Percentiles rank a stretch among this genome's conserved stretches.
Evolutionary conservation across 2,888 invertebrate genomes (phyloP).

Genomic region (Dysmachus trigonus): DNA sequence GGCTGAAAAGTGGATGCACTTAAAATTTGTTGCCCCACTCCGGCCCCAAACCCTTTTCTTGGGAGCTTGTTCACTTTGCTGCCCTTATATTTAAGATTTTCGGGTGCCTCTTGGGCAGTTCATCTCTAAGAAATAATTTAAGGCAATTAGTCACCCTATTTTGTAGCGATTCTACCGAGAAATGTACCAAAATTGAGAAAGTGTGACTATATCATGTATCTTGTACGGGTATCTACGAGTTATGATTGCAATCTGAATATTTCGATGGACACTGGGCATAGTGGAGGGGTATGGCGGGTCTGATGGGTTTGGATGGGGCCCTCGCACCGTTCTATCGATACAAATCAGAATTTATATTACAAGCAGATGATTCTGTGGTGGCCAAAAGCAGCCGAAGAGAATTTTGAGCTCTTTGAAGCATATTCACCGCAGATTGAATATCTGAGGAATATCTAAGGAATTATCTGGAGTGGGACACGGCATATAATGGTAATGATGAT

Average conservation of each 20-base stretch:
- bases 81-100: background rate
- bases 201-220: background rate
- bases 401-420: slow-evolving; percentile 30
- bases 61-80: background rate
- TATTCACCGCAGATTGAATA: slow-evolving; percentile 35
- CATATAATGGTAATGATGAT: background rate
- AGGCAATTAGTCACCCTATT: slow-evolving; percentile 43
- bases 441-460: slow-evolving; percentile 24
- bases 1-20: background rate
- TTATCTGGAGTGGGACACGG: background rate
- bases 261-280: slow-evolving; percentile 3
- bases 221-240: slow-evolving; percentile 6
- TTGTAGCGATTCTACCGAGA: slow-evolving; percentile 27
- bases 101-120: background rate
- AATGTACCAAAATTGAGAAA: slow-evolving; percentile 33
- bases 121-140: slow-evolving; percentile 38
- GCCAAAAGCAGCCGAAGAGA: slow-evolving; percentile 13
- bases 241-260: slow-evolving; percentile 36
- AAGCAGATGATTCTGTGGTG: slow-evolving; percentile 8
- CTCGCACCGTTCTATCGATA: background rate
- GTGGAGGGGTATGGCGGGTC: background rate
- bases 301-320: background rate
- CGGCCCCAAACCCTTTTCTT: background rate
- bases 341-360: slow-evolving; percentile 16
- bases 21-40: background rate